A percentile compares a stretch with the other conserved stretches of the same genome.
Evolutionary conservation across 2,113 vertebrate genomes (phyloP).

Genomic region (Trachemys scripta): DNA sequence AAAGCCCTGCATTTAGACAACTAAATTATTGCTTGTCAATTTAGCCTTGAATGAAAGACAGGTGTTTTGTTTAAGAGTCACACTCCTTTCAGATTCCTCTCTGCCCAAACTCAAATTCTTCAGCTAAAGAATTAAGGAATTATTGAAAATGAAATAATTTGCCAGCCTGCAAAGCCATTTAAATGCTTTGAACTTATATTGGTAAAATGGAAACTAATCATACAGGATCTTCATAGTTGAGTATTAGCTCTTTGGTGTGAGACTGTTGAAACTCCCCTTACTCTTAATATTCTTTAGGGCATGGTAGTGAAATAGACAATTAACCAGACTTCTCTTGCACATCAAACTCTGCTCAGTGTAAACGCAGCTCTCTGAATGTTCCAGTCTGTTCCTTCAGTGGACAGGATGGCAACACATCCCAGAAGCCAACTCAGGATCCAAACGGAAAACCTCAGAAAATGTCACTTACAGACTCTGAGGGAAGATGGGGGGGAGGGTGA

Average conservation of each 20-base stretch:
- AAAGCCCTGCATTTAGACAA: constrained; percentile 86
- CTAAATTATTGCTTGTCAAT: constrained; percentile 87
- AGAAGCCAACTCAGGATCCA: neutral
- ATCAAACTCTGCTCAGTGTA: neutral
- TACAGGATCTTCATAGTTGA: constrained; percentile 28
- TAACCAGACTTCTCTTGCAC: neutral
- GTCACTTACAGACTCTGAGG: neutral
- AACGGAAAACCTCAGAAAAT: neutral
- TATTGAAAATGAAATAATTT: constrained; percentile 48
- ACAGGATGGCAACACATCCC: neutral
- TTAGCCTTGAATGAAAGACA: constrained; percentile 82
- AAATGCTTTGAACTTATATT: constrained; percentile 44
- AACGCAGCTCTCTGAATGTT: neutral
- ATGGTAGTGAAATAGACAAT: neutral
- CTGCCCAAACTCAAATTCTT: constrained; percentile 72
- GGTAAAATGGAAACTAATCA: constrained; percentile 48
- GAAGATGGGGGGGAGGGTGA: neutral
- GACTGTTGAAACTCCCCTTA: neutral
- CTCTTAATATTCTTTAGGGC: neutral
- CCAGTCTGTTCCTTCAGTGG: neutral
- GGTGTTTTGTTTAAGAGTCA: constrained; percentile 84
- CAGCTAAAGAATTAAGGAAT: constrained; percentile 32
- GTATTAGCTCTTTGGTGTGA: constrained; percentile 21
- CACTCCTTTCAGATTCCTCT: constrained; percentile 75
- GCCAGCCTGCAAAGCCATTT: constrained; percentile 16